These are phyloP conservation scores for Mus spicilegus DNA, from an alignment of 2,113 vertebrate genomes.

Conservation along the genomic window DNA sequence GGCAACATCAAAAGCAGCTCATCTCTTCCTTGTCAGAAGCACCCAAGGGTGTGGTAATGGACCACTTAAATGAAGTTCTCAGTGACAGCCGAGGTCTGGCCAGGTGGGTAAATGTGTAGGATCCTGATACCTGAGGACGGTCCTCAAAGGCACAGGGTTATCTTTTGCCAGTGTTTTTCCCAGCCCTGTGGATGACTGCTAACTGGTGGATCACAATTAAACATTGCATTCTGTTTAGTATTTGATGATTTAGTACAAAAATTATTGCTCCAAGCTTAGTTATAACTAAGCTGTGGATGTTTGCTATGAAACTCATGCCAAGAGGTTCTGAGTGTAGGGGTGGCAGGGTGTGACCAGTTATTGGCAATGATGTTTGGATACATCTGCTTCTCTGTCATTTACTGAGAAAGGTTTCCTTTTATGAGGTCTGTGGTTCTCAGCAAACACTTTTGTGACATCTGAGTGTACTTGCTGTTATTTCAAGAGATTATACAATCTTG, in stretches of 20 bases:
- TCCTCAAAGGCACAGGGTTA: neutral
- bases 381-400: neutral
- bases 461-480: slow-evolving; percentile 1
- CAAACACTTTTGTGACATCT: neutral
- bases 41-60: neutral
- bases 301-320: neutral
- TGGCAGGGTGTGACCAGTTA: neutral
- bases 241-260: neutral
- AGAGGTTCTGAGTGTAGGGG: neutral
- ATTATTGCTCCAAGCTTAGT: neutral
- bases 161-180: neutral
- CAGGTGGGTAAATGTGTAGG: no score
- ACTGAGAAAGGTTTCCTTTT: neutral
- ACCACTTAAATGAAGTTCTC: neutral
- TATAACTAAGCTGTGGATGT: neutral
- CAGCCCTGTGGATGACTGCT: neutral
- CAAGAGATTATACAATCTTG: neutral
- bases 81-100: neutral
- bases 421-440: neutral
- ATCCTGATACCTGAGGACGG: neutral
- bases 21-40: neutral
- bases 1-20: neutral
- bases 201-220: neutral
- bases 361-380: neutral
- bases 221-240: neutral